Evolutionary conservation across 2,888 invertebrate genomes (phyloP).

Genomic region (Notocelia uddmanniana): DNA sequence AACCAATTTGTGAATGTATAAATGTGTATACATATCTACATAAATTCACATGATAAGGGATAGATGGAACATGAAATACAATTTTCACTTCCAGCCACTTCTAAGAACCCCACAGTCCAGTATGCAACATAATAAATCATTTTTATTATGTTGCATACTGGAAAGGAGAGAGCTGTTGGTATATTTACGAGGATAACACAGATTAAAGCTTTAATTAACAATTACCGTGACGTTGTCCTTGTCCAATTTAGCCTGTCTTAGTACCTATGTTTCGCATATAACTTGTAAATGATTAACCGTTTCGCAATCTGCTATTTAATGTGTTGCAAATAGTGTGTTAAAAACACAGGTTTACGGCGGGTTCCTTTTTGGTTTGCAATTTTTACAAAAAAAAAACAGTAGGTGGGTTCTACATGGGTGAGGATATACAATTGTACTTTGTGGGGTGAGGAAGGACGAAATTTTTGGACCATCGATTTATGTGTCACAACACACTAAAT

Average conservation of each 20-base stretch:
- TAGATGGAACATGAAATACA: neutral
- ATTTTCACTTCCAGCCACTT: neutral
- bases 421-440: too few relatives aligned
- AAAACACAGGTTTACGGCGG: neutral
- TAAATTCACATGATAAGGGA: too few relatives aligned
- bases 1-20: neutral
- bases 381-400: too few relatives aligned
- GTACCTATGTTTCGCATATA: neutral
- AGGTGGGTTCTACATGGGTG: too few relatives aligned
- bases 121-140: too few relatives aligned
- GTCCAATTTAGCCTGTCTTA: neutral
- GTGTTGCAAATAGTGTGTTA: neutral
- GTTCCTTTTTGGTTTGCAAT: neutral
- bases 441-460: too few relatives aligned
- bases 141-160: neutral
- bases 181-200: too few relatives aligned
- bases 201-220: conserved; percentile 3
- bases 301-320: neutral
- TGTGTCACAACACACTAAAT: too few relatives aligned
- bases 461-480: too few relatives aligned
- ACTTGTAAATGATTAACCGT: neutral
- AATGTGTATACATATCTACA: too few relatives aligned
- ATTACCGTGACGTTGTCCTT: neutral
- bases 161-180: neutral
- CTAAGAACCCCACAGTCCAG: too few relatives aligned